A percentile compares a stretch with the other conserved stretches of the same genome.
Evolutionary conservation across 2,797 vertebrate genomes (phyloP).

Genomic region (Graptemys geographica): DNA sequence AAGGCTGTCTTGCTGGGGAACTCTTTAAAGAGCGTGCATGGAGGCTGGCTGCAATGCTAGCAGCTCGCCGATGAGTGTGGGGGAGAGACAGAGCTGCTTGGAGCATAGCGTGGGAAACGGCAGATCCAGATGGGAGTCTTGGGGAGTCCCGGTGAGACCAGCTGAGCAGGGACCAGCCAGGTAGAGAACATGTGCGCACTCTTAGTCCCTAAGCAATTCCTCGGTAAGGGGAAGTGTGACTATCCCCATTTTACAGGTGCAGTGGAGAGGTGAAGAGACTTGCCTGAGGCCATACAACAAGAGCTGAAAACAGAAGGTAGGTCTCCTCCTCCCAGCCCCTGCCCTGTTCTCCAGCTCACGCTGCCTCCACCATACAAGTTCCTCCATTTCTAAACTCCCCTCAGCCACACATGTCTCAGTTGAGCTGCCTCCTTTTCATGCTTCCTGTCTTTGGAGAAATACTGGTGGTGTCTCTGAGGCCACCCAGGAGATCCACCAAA

Average conservation of each 20-base stretch:
- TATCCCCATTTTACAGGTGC: background rate
- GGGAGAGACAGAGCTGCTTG: fast-evolving
- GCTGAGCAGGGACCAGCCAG: slow-evolving; percentile 45
- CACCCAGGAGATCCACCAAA: background rate
- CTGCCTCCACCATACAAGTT: slow-evolving; percentile 5
- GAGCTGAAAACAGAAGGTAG: slow-evolving; percentile 11
- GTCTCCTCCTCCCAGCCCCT: background rate
- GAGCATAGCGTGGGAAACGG: slow-evolving; percentile 7
- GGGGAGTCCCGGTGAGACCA: slow-evolving; percentile 35
- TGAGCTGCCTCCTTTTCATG: background rate
- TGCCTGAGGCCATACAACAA: background rate
- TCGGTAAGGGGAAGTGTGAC: slow-evolving; percentile 12
- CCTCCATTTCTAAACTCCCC: background rate
- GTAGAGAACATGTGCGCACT: background rate
- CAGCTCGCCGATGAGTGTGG: slow-evolving; percentile 33
- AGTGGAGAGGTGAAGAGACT: slow-evolving; percentile 35
- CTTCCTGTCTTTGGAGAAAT: background rate
- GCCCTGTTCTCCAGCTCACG: slow-evolving; percentile 9
- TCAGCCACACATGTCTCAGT: background rate
- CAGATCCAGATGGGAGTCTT: slow-evolving; percentile 21
- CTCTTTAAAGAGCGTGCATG: fast-evolving
- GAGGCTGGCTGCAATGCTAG: slow-evolving; percentile 25
- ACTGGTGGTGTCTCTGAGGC: slow-evolving; percentile 1
- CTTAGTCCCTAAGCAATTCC: background rate
- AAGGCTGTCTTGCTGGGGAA: slow-evolving; percentile 22